phyloP scores from a whole-genome alignment of 2,113 vertebrate genomes.

The Alouatta palliata region DNA sequence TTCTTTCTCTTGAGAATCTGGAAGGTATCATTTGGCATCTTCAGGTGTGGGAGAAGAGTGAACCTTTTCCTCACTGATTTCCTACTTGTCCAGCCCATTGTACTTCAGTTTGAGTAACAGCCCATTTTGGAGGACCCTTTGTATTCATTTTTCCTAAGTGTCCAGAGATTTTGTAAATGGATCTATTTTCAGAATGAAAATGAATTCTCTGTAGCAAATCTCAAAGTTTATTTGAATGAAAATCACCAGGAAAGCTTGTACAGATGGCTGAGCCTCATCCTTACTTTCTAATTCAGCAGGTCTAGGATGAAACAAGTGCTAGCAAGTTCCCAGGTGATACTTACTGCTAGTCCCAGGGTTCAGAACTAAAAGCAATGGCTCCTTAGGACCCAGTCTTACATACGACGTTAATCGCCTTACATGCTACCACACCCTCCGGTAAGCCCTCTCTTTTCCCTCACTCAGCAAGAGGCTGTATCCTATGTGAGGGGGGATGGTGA shows the following conservation, averaged over 20 bases:
- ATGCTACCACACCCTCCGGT: background rate
- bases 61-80: background rate
- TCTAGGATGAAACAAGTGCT: background rate
- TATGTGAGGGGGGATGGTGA: background rate
- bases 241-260: background rate
- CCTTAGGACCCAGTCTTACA: background rate
- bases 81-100: background rate
- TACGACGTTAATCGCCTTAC: background rate
- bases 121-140: background rate
- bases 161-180: background rate
- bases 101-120: background rate
- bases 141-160: background rate
- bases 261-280: background rate
- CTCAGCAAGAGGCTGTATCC: background rate
- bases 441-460: background rate
- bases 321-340: background rate
- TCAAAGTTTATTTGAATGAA: conserved; percentile 14
- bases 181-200: background rate
- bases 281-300: background rate
- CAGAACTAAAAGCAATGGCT: background rate
- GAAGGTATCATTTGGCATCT: background rate
- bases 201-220: background rate
- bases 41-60: background rate
- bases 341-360: background rate
- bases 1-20: background rate